Conservation (phyloP, 2,113 vertebrate genomes). For the Madoqua kirkii region DNA sequence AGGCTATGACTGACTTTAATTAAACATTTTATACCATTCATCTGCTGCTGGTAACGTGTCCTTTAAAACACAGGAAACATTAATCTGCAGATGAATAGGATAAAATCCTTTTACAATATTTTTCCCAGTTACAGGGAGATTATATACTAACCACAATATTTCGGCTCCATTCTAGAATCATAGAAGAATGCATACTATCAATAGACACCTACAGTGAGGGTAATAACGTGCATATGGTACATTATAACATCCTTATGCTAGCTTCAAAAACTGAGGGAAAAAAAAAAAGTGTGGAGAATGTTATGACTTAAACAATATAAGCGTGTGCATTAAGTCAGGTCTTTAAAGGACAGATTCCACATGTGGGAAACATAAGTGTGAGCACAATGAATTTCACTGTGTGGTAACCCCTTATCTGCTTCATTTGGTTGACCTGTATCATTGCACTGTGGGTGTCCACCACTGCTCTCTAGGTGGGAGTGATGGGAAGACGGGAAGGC, state of each 20-base stretch:
- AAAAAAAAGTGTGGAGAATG: slow-evolving; percentile 24
- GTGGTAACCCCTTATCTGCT: not conserved
- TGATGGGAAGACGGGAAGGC: not conserved
- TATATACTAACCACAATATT: slow-evolving; percentile 70
- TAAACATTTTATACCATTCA: slow-evolving; percentile 75
- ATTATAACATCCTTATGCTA: slow-evolving; percentile 42
- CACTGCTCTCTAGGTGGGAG: not conserved
- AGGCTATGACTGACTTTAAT: slow-evolving; percentile 75
- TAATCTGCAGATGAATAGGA: slow-evolving; percentile 74
- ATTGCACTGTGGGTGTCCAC: not conserved
- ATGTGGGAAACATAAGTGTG: slow-evolving; percentile 44
- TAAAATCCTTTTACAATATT: slow-evolving; percentile 73
- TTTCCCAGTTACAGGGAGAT: slow-evolving; percentile 66
- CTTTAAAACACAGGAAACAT: slow-evolving; percentile 78
- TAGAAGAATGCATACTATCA: slow-evolving; percentile 49
- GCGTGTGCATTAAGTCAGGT: slow-evolving; percentile 1
- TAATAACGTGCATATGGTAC: slow-evolving; percentile 50
- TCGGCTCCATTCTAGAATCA: not conserved
- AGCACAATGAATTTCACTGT: not conserved
- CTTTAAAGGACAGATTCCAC: slow-evolving; percentile 32
- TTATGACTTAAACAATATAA: slow-evolving; percentile 47
- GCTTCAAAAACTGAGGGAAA: slow-evolving; percentile 43
- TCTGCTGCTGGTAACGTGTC: slow-evolving; percentile 66
- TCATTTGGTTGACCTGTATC: not conserved
- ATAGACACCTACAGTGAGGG: slow-evolving; percentile 57